phyloP scores from a whole-genome alignment of 2,113 vertebrate species.

The Chauna torquata region DNA sequence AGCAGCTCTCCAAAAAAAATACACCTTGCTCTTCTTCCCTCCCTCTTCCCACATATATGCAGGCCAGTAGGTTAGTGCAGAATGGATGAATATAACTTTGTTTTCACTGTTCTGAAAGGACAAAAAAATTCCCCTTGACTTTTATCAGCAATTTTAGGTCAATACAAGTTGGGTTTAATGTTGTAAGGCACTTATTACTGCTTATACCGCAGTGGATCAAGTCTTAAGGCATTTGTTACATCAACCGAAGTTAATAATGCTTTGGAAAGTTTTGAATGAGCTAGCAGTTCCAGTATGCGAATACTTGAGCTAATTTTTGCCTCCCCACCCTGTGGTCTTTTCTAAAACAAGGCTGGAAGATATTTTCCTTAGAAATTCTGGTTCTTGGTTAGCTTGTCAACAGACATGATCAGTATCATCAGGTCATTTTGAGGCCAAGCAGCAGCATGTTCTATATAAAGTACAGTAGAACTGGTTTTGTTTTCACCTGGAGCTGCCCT shows the following conservation, averaged over 20 bases:
- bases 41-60: conserved; percentile 14
- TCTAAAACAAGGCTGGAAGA: background rate
- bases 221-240: conserved; percentile 75
- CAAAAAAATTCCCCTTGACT: background rate
- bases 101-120: background rate
- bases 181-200: conserved; percentile 80
- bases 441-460: background rate
- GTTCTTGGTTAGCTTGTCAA: background rate
- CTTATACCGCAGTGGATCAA: conserved; percentile 49
- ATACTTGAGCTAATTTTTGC: conserved; percentile 2
- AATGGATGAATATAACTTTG: background rate
- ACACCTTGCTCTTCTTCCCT: conserved; percentile 48
- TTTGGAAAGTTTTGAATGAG: conserved; percentile 69
- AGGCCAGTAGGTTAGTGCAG: conserved; percentile 70
- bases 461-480: background rate
- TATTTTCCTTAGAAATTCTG: background rate
- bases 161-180: conserved; percentile 18
- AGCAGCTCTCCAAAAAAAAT: conserved; percentile 84
- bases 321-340: background rate
- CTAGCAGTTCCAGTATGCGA: conserved; percentile 14
- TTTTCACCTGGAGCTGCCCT: conserved; percentile 86
- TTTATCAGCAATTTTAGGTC: conserved; percentile 56
- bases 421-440: background rate
- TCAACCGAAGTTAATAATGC: conserved; percentile 62
- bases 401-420: background rate